A percentile compares a stretch with the other conserved stretches of the same genome.
Conservation (phyloP, 2,888 invertebrate genomes). For the Cancer borealis region DNA sequence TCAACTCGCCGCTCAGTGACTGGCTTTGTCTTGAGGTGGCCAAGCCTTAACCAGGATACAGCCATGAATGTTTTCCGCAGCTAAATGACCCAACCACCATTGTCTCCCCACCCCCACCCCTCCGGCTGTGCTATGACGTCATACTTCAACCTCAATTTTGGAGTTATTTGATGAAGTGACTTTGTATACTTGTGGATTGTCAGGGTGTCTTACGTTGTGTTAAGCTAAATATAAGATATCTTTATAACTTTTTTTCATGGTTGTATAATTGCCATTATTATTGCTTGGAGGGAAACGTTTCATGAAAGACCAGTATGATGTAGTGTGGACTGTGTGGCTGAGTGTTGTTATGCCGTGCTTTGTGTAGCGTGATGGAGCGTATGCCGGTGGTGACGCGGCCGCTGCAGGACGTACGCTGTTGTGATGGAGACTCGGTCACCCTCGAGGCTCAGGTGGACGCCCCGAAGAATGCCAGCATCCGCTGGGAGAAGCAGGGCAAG, state of each 20-base stretch:
- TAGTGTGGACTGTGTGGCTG: neutral
- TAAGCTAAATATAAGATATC: neutral
- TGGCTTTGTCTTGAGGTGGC: too few species aligned
- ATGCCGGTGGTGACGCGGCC: constrained; percentile 88
- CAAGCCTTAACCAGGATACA: too few species aligned
- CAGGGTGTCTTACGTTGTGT: neutral
- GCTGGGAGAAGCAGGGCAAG: constrained; percentile 91
- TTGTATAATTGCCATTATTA: too few species aligned
- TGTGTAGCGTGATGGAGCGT: constrained; percentile 75
- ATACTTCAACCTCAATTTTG: too few species aligned
- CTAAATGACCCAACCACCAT: too few species aligned
- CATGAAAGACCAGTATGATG: neutral
- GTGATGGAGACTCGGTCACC: constrained; percentile 90
- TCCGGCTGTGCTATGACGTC: too few species aligned
- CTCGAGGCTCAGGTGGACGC: constrained; percentile 91
- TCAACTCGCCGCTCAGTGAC: too few species aligned
- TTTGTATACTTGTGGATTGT: too few species aligned
- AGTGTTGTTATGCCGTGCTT: neutral
- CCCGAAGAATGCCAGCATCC: constrained; percentile 87
- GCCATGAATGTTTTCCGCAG: too few species aligned
- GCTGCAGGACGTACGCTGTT: constrained; percentile 88
- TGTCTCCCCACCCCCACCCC: too few species aligned
- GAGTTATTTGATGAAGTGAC: too few species aligned
- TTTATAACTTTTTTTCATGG: neutral
- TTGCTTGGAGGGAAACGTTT: too few species aligned